Evolutionary conservation across 2,888 invertebrate species (phyloP).

Genomic region (Anagyrus pseudococci): DNA sequence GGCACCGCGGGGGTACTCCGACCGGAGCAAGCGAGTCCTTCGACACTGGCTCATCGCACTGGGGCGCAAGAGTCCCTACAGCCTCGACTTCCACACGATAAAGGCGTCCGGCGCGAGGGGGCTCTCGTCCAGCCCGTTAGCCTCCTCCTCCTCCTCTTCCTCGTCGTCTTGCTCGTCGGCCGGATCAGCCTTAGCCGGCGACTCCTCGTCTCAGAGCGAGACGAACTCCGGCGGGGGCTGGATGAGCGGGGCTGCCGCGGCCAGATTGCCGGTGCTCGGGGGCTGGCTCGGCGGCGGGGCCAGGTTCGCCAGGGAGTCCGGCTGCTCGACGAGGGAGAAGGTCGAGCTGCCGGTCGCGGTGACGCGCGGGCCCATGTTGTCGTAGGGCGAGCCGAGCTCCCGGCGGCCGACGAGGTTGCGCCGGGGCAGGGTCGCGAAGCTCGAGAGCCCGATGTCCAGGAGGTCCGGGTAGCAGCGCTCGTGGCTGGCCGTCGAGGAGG

Average conservation of each 20-base stretch:
- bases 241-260: slow-evolving; percentile 59
- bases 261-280: neutral
- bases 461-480: slow-evolving; percentile 82
- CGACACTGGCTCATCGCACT: no score
- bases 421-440: slow-evolving; percentile 62
- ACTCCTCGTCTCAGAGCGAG: slow-evolving; percentile 59
- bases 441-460: slow-evolving; percentile 66
- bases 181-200: slow-evolving; percentile 25
- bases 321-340: slow-evolving; percentile 78
- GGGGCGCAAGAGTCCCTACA: no score
- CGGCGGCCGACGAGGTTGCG: slow-evolving; percentile 67
- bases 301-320: slow-evolving; percentile 61
- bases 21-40: no score
- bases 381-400: slow-evolving; percentile 73
- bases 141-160: slow-evolving; percentile 11
- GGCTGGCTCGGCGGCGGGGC: neutral
- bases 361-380: slow-evolving; percentile 89
- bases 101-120: slow-evolving; percentile 14
- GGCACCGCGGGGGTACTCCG: no score
- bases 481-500: no score
- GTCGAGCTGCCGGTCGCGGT: slow-evolving; percentile 89
- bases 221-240: slow-evolving; percentile 68
- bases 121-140: slow-evolving; percentile 18
- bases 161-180: slow-evolving; percentile 18
- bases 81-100: slow-evolving; percentile 25